Evolutionary conservation across 2,113 vertebrate species (phyloP).

Genomic region (Ondatra zibethicus): DNA sequence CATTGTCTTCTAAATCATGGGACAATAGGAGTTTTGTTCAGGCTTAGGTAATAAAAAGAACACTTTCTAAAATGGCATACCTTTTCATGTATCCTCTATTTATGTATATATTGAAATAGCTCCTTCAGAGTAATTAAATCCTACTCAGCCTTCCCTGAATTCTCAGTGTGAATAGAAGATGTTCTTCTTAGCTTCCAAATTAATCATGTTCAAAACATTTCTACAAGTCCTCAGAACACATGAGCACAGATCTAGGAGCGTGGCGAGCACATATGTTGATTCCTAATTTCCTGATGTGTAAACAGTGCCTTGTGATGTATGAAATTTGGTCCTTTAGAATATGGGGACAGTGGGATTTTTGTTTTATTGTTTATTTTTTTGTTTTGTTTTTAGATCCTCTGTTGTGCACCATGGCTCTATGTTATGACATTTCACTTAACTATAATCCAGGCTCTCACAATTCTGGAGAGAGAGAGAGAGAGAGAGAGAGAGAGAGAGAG

Average conservation of each 20-base stretch:
- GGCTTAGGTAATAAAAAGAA: not conserved
- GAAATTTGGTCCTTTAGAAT: not conserved
- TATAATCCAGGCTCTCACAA: not conserved
- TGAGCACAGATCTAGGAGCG: not conserved
- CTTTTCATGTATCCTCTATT: not conserved
- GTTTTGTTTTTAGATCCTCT: not conserved
- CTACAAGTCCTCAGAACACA: not conserved
- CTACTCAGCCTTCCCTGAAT: conserved; percentile 13
- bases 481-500: no score
- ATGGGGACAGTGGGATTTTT: not conserved
- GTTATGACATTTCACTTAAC: not conserved
- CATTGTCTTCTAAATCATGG: not conserved
- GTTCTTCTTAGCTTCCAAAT: conserved; percentile 13
- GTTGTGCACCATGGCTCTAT: not conserved
- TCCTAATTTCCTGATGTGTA: not conserved
- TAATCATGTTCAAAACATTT: not conserved
- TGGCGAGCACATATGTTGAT: not conserved
- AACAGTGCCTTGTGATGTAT: not conserved
- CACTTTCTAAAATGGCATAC: not conserved
- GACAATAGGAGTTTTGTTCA: not conserved
- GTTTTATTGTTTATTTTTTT: not conserved
- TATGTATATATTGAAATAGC: not conserved
- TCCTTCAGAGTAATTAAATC: not conserved
- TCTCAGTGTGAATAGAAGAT: not conserved
- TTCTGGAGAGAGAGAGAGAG: not conserved